phyloP scores from a whole-genome alignment of 2,113 vertebrate genomes.

The Myotis yumanensis region DNA sequence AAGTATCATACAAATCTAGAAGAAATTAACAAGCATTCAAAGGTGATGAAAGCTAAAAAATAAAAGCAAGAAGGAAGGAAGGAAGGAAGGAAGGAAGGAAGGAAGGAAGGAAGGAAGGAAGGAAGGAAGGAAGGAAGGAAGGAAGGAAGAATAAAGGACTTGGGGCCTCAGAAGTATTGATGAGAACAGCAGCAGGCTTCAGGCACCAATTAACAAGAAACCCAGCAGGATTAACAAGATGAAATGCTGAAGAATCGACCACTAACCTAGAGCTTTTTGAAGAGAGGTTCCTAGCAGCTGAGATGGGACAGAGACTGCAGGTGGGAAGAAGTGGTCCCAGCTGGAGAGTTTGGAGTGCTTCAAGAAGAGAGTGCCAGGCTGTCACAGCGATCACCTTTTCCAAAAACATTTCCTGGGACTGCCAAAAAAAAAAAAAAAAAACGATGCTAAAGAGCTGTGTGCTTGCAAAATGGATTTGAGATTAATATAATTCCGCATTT shows the following conservation, averaged over 20 bases:
- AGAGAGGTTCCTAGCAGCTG: neutral
- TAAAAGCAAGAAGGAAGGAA: neutral
- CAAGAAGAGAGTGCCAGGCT: neutral
- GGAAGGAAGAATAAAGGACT: neutral
- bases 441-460: neutral
- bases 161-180: neutral
- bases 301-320: neutral
- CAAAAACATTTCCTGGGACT: neutral
- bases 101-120: no score
- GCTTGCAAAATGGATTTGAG: neutral
- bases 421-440: neutral
- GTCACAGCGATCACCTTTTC: neutral
- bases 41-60: neutral
- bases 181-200: neutral
- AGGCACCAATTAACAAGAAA: neutral
- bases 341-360: slow-evolving; percentile 11
- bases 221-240: neutral
- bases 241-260: neutral
- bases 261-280: neutral
- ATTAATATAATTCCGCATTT: neutral
- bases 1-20: neutral
- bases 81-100: no score
- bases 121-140: no score
- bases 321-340: neutral
- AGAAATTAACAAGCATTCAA: neutral